Percentiles rank a stretch among this genome's conserved stretches.
These are phyloP conservation scores for Drosophila persimilis DNA, from an alignment of 1,140 invertebrate species.

Conservation along the genomic window DNA sequence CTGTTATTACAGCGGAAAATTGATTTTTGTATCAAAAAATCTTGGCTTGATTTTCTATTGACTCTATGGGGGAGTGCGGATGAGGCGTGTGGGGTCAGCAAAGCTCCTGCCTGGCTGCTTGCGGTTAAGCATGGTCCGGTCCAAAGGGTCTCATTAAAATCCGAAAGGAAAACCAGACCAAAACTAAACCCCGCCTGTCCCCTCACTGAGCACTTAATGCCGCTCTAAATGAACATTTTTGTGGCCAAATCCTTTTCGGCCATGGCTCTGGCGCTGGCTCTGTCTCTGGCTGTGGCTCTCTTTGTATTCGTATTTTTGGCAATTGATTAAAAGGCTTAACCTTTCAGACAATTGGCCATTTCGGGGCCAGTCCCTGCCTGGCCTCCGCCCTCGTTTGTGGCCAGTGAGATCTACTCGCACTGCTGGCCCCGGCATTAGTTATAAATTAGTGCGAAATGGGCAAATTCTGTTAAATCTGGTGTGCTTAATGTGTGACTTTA, in stretches of 20 bases:
- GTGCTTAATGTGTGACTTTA: conserved; percentile 74
- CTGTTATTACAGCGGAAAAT: conserved; percentile 66
- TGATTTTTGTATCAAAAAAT: conserved; percentile 68
- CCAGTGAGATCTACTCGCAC: conserved; percentile 8
- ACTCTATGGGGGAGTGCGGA: conserved; percentile 18
- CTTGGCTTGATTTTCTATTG: conserved; percentile 30
- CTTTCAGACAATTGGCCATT: conserved; percentile 70
- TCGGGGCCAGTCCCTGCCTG: conserved; percentile 11
- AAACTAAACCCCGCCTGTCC: conserved; percentile 61
- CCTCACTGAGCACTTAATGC: conserved; percentile 71
- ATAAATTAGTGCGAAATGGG: conserved; percentile 62
- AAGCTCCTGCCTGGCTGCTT: conserved; percentile 12
- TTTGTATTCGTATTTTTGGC: conserved; percentile 54
- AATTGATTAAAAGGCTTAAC: conserved; percentile 81
- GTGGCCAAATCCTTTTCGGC: conserved; percentile 51
- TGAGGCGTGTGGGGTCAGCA: conserved; percentile 42
- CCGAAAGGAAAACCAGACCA: conserved; percentile 11
- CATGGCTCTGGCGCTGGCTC: conserved; percentile 8
- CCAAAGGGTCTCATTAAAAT: conserved; percentile 39
- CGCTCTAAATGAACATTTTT: conserved; percentile 68
- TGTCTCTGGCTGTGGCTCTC: conserved; percentile 9
- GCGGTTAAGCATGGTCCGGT: conserved; percentile 11
- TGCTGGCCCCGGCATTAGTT: conserved; percentile 51
- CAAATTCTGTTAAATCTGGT: conserved; percentile 65
- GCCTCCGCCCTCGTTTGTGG: conserved; percentile 32